Evolutionary conservation across 1,140 invertebrate genomes (phyloP).

Genomic region (Macrobrachium rosenbergii): DNA sequence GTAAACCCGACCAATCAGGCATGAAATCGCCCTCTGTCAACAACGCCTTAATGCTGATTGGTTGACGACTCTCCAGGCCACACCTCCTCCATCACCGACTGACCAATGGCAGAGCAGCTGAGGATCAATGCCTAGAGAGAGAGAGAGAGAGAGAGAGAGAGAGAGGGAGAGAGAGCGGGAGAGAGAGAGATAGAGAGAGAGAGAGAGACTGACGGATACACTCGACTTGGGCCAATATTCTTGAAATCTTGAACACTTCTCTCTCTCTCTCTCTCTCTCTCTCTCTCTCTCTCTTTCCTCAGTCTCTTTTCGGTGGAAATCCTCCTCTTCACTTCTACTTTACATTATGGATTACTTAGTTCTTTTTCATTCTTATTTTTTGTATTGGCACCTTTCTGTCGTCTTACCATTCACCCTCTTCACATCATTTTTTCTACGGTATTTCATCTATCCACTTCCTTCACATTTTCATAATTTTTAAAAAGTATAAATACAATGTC

Average conservation of each 20-base stretch:
- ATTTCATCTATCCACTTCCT: no score
- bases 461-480: no score
- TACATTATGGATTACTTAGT: background rate
- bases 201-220: slow-evolving; percentile 6
- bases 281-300: slow-evolving; percentile 6
- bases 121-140: slow-evolving; percentile 53
- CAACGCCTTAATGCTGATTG: slow-evolving; percentile 55
- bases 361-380: background rate
- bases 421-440: background rate
- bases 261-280: slow-evolving; percentile 20
- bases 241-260: background rate
- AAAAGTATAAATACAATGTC: no score
- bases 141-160: background rate
- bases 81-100: slow-evolving; percentile 45
- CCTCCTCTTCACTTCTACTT: background rate
- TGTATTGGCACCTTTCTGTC: background rate
- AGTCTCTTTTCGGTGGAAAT: background rate
- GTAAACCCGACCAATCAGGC: slow-evolving; percentile 62
- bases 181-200: background rate
- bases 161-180: background rate
- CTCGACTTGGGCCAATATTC: background rate
- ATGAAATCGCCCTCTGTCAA: slow-evolving; percentile 63
- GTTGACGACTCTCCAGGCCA: slow-evolving; percentile 29
- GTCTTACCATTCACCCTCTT: background rate
- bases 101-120: slow-evolving; percentile 41